These are phyloP conservation scores for Cottus gobio DNA, from an alignment of 2,113 vertebrate species.

Conservation along the genomic window DNA sequence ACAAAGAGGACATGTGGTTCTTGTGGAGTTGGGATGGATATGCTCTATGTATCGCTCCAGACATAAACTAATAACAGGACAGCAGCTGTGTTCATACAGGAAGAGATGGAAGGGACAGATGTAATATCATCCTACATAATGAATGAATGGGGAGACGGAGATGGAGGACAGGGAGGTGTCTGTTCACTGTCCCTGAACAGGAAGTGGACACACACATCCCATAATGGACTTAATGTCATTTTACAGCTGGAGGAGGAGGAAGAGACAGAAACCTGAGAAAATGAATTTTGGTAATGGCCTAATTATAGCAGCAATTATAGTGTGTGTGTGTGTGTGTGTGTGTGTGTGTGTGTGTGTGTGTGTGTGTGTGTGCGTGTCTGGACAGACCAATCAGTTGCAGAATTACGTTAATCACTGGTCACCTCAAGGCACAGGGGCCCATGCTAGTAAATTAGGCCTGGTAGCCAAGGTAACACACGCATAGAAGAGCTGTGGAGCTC, in stretches of 20 bases:
- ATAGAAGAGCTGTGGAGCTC: background rate
- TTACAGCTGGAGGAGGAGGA: conserved; percentile 6
- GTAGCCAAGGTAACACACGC: background rate
- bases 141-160: conserved; percentile 11
- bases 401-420: conserved; percentile 44
- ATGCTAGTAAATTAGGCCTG: conserved; percentile 45
- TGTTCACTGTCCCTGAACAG: conserved; percentile 7
- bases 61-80: background rate
- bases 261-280: conserved; percentile 7
- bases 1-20: conserved; percentile 20
- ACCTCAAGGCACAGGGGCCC: conserved; percentile 60
- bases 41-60: background rate
- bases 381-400: conserved; percentile 23
- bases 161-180: conserved; percentile 22
- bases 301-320: conserved; percentile 48
- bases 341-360: conserved; percentile 14
- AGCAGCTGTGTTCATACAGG: conserved; percentile 25
- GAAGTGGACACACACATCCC: conserved; percentile 3
- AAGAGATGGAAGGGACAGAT: conserved; percentile 10
- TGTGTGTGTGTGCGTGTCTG: conserved; percentile 8
- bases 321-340: conserved; percentile 20
- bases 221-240: conserved; percentile 48
- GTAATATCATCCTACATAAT: conserved; percentile 29
- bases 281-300: conserved; percentile 47
- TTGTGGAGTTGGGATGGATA: background rate